phyloP scores from a whole-genome alignment of 2,888 invertebrate genomes.

The Lypha dubia region DNA sequence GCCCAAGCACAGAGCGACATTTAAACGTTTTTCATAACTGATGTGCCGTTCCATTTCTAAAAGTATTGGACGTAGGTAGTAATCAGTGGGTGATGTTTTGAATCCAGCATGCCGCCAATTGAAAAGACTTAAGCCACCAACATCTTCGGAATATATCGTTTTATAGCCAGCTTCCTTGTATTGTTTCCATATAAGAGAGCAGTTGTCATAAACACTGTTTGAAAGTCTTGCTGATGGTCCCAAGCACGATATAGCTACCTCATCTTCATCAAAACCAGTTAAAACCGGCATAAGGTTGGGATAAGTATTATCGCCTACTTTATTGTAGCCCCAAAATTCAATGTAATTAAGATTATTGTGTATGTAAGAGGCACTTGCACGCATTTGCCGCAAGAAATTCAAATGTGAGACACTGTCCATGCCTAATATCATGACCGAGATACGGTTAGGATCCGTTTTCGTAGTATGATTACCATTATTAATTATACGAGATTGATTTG shows the following conservation, averaged over 20 bases:
- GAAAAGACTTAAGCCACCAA: constrained; percentile 90
- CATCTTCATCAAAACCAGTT: constrained; percentile 88
- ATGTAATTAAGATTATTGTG: constrained; percentile 84
- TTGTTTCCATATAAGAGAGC: constrained; percentile 93
- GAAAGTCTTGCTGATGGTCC: constrained; percentile 80
- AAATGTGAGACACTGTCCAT: constrained; percentile 93
- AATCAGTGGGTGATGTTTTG: constrained; percentile 91
- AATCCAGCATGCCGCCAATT: constrained; percentile 92
- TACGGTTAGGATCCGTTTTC: constrained; percentile 52
- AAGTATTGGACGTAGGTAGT: constrained; percentile 91
- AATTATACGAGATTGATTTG: background rate
- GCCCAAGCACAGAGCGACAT: constrained; percentile 79
- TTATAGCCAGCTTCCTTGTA: constrained; percentile 89
- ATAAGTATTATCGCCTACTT: constrained; percentile 97
- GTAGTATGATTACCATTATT: constrained; percentile 34
- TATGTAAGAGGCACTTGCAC: constrained; percentile 86
- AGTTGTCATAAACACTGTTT: constrained; percentile 88
- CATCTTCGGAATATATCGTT: constrained; percentile 93
- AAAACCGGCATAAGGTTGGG: constrained; percentile 94
- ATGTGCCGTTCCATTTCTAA: constrained; percentile 87
- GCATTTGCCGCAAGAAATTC: constrained; percentile 93
- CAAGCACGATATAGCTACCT: constrained; percentile 88
- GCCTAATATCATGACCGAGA: constrained; percentile 92
- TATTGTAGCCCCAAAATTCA: constrained; percentile 94
- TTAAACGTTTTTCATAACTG: constrained; percentile 84